Evolutionary conservation across 2,888 invertebrate species (phyloP).

Genomic region (Andrena trimmerana): DNA sequence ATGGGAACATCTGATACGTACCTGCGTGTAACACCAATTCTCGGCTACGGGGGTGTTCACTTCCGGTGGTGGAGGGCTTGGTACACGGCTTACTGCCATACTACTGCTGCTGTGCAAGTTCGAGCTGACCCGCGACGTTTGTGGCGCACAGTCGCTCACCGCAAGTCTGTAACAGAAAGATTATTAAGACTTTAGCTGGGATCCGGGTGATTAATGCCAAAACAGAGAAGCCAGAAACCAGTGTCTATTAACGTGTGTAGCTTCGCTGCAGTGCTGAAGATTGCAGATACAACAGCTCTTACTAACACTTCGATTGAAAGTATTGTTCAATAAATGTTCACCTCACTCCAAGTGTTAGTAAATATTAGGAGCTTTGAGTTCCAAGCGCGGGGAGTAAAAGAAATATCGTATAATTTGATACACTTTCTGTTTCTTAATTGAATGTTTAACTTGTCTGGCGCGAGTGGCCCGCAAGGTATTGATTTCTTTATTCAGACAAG

Average conservation of each 20-base stretch:
- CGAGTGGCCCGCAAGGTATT: background rate
- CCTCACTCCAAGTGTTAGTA: too few species aligned
- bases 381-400: too few species aligned
- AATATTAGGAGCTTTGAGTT: too few species aligned
- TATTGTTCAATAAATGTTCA: too few species aligned
- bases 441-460: background rate
- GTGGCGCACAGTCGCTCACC: slow-evolving; percentile 92
- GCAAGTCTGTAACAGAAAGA: slow-evolving; percentile 89
- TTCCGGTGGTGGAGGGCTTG: slow-evolving; percentile 97
- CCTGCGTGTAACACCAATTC: slow-evolving; percentile 99
- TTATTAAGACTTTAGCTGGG: background rate
- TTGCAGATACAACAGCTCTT: too few species aligned
- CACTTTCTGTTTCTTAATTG: background rate
- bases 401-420: too few species aligned
- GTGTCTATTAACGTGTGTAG: too few species aligned
- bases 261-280: too few species aligned
- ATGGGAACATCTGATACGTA: slow-evolving; percentile 82
- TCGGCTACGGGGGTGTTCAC: slow-evolving; percentile 99
- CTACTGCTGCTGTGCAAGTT: slow-evolving; percentile 93
- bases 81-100: slow-evolving; percentile 98
- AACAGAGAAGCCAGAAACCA: too few species aligned
- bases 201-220: too few species aligned
- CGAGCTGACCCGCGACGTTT: slow-evolving; percentile 95
- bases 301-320: too few species aligned
- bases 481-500: background rate